Evolutionary conservation across 2,888 invertebrate species (phyloP).

Genomic region (Macaria liturata): DNA sequence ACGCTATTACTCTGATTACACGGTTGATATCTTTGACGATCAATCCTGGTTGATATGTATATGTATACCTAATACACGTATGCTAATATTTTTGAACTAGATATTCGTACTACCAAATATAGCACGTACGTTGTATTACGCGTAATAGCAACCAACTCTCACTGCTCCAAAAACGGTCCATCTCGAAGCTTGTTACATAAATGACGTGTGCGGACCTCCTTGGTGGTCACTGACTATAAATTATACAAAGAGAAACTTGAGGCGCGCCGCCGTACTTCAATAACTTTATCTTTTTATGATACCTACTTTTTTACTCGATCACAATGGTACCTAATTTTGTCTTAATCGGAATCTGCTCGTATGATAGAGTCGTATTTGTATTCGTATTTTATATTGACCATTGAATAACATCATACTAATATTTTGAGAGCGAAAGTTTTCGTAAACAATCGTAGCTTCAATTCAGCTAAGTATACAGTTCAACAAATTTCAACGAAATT

Average conservation of each 20-base stretch:
- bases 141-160: slow-evolving; percentile 29
- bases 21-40: no score
- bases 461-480: no score
- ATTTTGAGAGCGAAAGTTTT: no score
- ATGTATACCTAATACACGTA: slow-evolving; percentile 8
- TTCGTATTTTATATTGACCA: no score
- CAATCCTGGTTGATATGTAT: background rate
- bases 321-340: no score
- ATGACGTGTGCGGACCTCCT: slow-evolving; percentile 10
- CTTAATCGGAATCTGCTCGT: no score
- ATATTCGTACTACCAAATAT: slow-evolving; percentile 5
- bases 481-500: no score
- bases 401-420: no score
- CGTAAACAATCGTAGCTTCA: no score
- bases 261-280: slow-evolving; percentile 1
- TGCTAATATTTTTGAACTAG: background rate
- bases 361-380: no score
- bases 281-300: no score
- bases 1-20: background rate
- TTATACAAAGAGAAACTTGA: slow-evolving; percentile 11
- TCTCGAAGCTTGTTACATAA: slow-evolving; percentile 31
- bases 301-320: no score
- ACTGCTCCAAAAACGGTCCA: slow-evolving; percentile 34
- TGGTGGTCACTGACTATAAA: background rate
- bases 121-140: slow-evolving; percentile 7